Conservation (phyloP, 1,140 invertebrate species). For the Rhysida immarginata region DNA sequence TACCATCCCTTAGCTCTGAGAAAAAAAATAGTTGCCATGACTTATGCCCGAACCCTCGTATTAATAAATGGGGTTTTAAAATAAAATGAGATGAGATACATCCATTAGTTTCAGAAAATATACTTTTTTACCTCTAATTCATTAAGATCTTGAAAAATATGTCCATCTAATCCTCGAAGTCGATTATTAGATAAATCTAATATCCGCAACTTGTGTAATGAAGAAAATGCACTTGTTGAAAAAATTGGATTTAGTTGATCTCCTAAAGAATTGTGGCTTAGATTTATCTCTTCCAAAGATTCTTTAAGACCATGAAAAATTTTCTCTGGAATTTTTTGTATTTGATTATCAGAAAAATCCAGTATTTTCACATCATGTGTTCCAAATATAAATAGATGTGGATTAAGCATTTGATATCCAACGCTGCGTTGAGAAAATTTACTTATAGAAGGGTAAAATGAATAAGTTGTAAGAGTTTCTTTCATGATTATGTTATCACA, state of each 20-base stretch:
- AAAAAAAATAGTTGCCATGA: too few species aligned
- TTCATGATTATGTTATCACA: constrained; percentile 69
- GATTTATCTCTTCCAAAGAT: constrained; percentile 49
- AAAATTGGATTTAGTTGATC: constrained; percentile 81
- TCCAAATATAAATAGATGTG: constrained; percentile 45
- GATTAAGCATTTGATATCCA: constrained; percentile 60
- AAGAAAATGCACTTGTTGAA: constrained; percentile 48
- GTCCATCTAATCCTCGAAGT: constrained; percentile 63
- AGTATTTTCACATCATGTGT: constrained; percentile 50
- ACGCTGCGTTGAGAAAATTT: constrained; percentile 56
- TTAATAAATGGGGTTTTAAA: too few species aligned
- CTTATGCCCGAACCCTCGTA: too few species aligned
- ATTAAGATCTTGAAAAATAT: constrained; percentile 62
- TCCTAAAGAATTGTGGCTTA: constrained; percentile 66
- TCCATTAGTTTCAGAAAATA: too few species aligned
- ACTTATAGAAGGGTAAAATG: constrained; percentile 54
- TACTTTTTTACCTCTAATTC: constrained; percentile 53
- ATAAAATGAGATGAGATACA: too few species aligned
- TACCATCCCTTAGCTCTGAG: too few species aligned
- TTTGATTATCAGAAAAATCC: constrained; percentile 64
- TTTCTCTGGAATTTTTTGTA: constrained; percentile 59
- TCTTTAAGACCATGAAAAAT: constrained; percentile 46
- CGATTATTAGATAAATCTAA: constrained; percentile 62
- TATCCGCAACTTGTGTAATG: constrained; percentile 35
- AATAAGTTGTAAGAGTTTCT: constrained; percentile 50